phyloP scores from a whole-genome alignment of 2,888 invertebrate species.

The Therioaphis trifolii region DNA sequence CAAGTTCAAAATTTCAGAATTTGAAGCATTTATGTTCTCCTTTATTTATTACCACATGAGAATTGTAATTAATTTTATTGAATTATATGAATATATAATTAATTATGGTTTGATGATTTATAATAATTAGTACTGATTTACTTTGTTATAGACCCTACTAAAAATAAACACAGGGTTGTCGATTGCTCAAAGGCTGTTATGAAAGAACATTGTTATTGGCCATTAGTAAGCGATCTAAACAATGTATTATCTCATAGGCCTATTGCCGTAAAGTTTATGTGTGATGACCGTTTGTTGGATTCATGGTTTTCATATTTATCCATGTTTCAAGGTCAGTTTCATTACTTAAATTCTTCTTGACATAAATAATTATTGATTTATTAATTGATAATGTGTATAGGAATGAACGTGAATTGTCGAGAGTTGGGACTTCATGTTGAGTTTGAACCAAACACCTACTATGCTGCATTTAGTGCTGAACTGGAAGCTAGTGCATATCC shows the following conservation, averaged over 20 bases:
- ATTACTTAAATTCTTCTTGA: neutral
- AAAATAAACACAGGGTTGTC: constrained; percentile 90
- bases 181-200: constrained; percentile 92
- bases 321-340: constrained; percentile 85
- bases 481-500: constrained; percentile 96
- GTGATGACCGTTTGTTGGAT: constrained; percentile 87
- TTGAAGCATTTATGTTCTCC: neutral
- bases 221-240: constrained; percentile 94
- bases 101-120: neutral
- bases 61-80: neutral
- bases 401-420: constrained; percentile 96
- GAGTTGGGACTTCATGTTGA: constrained; percentile 92
- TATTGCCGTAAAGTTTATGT: constrained; percentile 89
- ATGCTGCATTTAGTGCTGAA: constrained; percentile 97
- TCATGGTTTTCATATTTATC: constrained; percentile 96
- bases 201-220: constrained; percentile 99
- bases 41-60: constrained; percentile 2
- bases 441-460: constrained; percentile 96
- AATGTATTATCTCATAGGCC: constrained; percentile 94
- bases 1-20: neutral
- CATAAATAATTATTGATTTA: neutral
- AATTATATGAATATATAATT: neutral
- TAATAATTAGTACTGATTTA: no score
- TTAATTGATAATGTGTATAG: constrained; percentile 69
- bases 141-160: constrained; percentile 74